phyloP scores from a whole-genome alignment of 2,888 invertebrate species.

The Torymus aiolomorphi region DNA sequence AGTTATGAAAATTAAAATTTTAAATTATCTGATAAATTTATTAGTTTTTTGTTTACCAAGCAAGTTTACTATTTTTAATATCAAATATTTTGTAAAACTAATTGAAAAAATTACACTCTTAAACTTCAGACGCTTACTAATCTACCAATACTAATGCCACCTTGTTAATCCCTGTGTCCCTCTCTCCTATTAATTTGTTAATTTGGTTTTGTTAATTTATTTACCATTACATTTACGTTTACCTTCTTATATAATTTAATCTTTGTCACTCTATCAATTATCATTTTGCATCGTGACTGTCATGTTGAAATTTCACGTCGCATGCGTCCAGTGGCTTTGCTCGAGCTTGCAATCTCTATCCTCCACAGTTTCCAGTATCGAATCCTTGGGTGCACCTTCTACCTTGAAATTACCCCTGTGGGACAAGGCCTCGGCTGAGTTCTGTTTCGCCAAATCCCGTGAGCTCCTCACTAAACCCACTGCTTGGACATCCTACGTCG shows the following conservation, averaged over 20 bases:
- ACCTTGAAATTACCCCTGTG: constrained; percentile 80
- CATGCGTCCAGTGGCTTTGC: constrained; percentile 72
- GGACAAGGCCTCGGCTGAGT: constrained; percentile 85
- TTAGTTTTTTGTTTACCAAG: too few relatives aligned
- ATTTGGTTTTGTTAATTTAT: constrained; percentile 29
- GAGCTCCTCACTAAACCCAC: constrained; percentile 81
- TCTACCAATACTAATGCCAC: constrained; percentile 62
- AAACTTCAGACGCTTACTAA: constrained; percentile 61
- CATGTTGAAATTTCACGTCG: constrained; percentile 25
- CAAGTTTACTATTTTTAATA: too few relatives aligned
- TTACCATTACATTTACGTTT: constrained; percentile 58
- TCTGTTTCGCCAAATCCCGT: constrained; percentile 84
- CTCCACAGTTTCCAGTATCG: constrained; percentile 75
- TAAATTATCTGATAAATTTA: not conserved
- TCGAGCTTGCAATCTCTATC: constrained; percentile 75
- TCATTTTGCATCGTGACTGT: constrained; percentile 28
- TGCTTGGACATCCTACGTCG: constrained; percentile 72
- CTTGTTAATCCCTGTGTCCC: constrained; percentile 58
- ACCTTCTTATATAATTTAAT: not conserved
- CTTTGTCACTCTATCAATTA: constrained; percentile 5
- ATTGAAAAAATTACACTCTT: constrained; percentile 33
- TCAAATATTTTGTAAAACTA: too few relatives aligned
- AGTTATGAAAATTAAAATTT: not conserved
- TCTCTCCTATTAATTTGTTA: constrained; percentile 50
- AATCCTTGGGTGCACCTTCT: constrained; percentile 75